These are phyloP conservation scores for Melanargia galathea DNA, from an alignment of 2,888 invertebrate species.

Conservation along the genomic window DNA sequence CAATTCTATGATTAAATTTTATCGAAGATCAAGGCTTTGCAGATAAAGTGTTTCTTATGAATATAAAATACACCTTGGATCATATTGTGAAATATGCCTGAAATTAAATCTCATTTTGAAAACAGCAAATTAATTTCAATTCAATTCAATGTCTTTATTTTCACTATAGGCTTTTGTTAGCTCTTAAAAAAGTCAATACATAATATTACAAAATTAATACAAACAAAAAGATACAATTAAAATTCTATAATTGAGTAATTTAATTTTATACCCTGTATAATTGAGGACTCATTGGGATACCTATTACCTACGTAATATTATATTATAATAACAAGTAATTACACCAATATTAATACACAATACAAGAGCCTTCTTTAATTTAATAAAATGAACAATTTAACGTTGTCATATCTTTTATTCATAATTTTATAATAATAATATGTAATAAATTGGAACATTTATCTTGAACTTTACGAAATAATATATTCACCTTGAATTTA, in stretches of 20 bases:
- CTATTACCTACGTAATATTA: too few relatives aligned
- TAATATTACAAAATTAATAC: too few relatives aligned
- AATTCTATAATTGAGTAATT: too few relatives aligned
- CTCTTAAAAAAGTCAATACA: too few relatives aligned
- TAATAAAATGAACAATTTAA: background rate
- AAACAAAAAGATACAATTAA: too few relatives aligned
- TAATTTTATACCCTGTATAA: too few relatives aligned
- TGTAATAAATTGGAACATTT: background rate
- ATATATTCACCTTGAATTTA: constrained; percentile 11
- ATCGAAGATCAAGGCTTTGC: constrained; percentile 33
- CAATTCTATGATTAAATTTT: constrained; percentile 19
- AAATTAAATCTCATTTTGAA: background rate
- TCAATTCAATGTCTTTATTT: too few relatives aligned
- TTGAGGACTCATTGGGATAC: too few relatives aligned
- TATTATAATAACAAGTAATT: background rate
- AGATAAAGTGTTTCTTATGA: constrained; percentile 4
- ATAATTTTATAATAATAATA: too few relatives aligned
- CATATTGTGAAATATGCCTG: background rate
- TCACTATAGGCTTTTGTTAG: too few relatives aligned
- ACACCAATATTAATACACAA: background rate
- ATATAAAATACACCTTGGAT: background rate
- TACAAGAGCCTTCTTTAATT: background rate
- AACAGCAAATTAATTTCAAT: background rate
- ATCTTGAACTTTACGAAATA: constrained; percentile 1
- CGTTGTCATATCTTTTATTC: background rate